These are phyloP conservation scores for Scleropages formosus DNA, from an alignment of 2,797 vertebrate genomes.

Conservation along the genomic window DNA sequence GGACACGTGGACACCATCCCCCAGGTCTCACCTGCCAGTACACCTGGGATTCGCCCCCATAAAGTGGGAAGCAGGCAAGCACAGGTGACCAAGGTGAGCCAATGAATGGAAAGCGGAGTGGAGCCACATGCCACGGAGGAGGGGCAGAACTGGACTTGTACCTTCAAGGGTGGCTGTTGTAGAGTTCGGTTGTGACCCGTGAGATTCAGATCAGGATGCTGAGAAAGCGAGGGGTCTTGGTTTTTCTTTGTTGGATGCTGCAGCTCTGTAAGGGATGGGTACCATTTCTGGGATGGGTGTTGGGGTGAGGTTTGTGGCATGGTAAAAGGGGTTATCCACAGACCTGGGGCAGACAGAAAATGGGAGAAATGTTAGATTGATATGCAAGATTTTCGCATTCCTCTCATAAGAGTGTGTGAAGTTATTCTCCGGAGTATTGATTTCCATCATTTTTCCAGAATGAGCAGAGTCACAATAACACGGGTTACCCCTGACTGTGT, in stretches of 20 bases:
- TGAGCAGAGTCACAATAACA: neutral
- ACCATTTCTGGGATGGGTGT: constrained; percentile 59
- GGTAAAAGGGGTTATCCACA: constrained; percentile 73
- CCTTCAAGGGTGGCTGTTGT: neutral
- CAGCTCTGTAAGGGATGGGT: constrained; percentile 56
- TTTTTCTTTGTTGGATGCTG: constrained; percentile 35
- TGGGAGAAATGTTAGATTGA: neutral
- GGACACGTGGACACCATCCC: constrained; percentile 80
- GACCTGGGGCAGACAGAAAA: constrained; percentile 55
- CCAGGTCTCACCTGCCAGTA: constrained; percentile 75
- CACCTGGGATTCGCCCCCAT: constrained; percentile 55
- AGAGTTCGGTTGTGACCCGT: neutral
- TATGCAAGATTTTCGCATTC: neutral
- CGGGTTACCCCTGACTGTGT: neutral
- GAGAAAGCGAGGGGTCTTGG: neutral
- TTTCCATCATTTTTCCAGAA: neutral
- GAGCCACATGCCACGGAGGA: constrained; percentile 42
- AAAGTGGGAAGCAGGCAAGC: constrained; percentile 64
- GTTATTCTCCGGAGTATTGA: neutral
- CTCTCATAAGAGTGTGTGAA: neutral
- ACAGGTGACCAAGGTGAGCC: constrained; percentile 69
- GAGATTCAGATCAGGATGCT: neutral
- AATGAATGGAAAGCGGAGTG: constrained; percentile 56
- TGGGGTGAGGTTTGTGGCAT: constrained; percentile 63
- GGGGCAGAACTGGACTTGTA: constrained; percentile 49